Evolutionary conservation across 2,888 invertebrate species (phyloP).

Genomic region (Fabriciana adippe): DNA sequence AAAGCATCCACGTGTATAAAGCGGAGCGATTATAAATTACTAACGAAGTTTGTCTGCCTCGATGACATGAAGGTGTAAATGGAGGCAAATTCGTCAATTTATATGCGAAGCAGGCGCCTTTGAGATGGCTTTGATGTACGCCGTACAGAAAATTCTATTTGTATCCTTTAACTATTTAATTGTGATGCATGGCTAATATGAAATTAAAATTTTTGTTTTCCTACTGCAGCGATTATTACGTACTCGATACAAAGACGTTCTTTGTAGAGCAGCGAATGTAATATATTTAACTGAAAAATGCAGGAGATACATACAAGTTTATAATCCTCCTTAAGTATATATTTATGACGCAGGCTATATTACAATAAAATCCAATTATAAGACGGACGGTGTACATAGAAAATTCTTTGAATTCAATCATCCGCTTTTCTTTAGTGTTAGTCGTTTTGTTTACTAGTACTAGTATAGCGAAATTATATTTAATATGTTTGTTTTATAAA

Average conservation of each 20-base stretch:
- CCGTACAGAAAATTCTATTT: conserved; percentile 53
- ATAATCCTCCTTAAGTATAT: background rate
- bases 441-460: conserved; percentile 63
- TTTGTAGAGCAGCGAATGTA: no score
- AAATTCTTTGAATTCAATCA: conserved; percentile 78
- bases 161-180: conserved; percentile 43
- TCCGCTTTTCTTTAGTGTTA: conserved; percentile 75
- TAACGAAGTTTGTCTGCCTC: conserved; percentile 62
- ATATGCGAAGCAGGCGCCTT: conserved; percentile 78
- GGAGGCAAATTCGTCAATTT: conserved; percentile 80
- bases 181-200: conserved; percentile 31
- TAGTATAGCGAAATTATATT: conserved; percentile 40
- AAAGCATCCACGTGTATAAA: conserved; percentile 58
- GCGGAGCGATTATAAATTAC: conserved; percentile 71
- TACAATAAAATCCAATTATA: conserved; percentile 74
- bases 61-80: conserved; percentile 74
- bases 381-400: conserved; percentile 75
- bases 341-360: conserved; percentile 10
- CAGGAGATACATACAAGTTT: background rate
- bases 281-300: background rate
- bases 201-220: no score
- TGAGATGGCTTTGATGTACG: conserved; percentile 68
- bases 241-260: no score
- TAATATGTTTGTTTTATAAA: background rate
- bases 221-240: no score